Evolutionary conservation across 2,888 invertebrate species (phyloP).

Genomic region (Vannuccia rotundouncinata): DNA sequence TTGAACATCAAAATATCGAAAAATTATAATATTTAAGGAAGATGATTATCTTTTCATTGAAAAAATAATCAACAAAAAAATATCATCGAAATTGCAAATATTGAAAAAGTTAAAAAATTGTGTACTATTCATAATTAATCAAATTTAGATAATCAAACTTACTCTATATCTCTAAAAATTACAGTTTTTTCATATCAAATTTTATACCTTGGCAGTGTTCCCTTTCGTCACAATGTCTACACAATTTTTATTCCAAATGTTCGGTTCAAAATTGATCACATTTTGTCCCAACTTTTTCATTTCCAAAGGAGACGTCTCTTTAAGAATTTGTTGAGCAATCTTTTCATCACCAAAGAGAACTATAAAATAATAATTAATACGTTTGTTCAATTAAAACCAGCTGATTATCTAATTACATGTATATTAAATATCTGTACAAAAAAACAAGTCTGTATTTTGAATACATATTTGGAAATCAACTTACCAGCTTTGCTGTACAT

Average conservation of each 20-base stretch:
- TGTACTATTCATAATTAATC: not conserved
- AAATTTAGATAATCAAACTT: too few species aligned
- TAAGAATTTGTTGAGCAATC: slow-evolving; percentile 46
- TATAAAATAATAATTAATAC: slow-evolving; percentile 40
- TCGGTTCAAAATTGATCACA: slow-evolving; percentile 48
- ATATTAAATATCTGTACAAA: not conserved
- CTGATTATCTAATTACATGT: too few species aligned
- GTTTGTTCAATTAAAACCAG: too few species aligned
- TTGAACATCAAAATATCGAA: too few species aligned
- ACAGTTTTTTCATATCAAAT: too few species aligned
- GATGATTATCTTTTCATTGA: too few species aligned
- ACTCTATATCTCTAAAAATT: too few species aligned
- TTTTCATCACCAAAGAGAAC: slow-evolving; percentile 48
- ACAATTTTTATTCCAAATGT: slow-evolving; percentile 45
- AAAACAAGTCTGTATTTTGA: too few species aligned
- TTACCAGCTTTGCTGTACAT: slow-evolving; percentile 53
- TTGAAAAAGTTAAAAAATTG: too few species aligned
- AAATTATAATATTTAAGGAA: too few species aligned
- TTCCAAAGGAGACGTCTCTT: slow-evolving; percentile 44
- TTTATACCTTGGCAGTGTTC: slow-evolving; percentile 49
- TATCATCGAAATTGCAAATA: too few species aligned
- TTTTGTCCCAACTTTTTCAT: slow-evolving; percentile 50
- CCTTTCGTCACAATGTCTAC: slow-evolving; percentile 47
- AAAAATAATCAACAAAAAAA: too few species aligned
- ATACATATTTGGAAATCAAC: slow-evolving; percentile 14